Base-by-base conservation (phyloP, 1,140 invertebrate genomes). In the Leguminivora glycinivorella region DNA sequence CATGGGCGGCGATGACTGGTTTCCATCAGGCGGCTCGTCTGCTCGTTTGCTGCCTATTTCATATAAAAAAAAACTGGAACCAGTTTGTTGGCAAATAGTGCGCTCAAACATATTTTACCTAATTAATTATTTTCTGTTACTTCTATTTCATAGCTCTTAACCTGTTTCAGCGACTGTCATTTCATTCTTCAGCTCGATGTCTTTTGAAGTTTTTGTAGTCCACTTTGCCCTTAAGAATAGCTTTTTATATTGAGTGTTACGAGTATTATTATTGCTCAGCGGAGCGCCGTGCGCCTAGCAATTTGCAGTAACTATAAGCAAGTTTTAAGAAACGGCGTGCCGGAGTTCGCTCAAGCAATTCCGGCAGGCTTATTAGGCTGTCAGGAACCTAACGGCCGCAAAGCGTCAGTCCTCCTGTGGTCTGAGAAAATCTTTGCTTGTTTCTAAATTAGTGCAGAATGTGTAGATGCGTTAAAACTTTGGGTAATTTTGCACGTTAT, bases 281-380 rank as follows among this genome's bases (percentile, higher is more conserved):
- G 25, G 25, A 60, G 56, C 56, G 25, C 56, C 25, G 24, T 26
- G 29, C 10, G 12, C 25, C 19, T 29, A 9, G 24, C 56, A 60
- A 60, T 60, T 60, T 60, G 56, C 56, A 26, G 26, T 60, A 60
- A 60, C 56, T 60, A 60, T 26, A 60, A 26, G 56, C 56, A 60
- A 60, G 56, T 60, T 60, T 60, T 60, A 60, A 60, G 56, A 60
- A 60, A 26, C n/a, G 56, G 56, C 25, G 26, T 60, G 43, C 25
- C 56, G 25, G 22, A 60, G 56, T 60, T 60, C 10, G n/a, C 24
- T 5, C 22, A 12, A 7, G 56, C 56, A 60, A 60, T 60, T 60
- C 29, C 19, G 6, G 56, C 56, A n/a, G 56, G 56, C 56, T 60
- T 26, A 26, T 60, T 60, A 60, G 56, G 24, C 24, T 60, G 25